Percentiles rank a stretch among this genome's conserved stretches.
phyloP scores from a whole-genome alignment of 2,113 vertebrate genomes.

The Bolborhynchus lineola region DNA sequence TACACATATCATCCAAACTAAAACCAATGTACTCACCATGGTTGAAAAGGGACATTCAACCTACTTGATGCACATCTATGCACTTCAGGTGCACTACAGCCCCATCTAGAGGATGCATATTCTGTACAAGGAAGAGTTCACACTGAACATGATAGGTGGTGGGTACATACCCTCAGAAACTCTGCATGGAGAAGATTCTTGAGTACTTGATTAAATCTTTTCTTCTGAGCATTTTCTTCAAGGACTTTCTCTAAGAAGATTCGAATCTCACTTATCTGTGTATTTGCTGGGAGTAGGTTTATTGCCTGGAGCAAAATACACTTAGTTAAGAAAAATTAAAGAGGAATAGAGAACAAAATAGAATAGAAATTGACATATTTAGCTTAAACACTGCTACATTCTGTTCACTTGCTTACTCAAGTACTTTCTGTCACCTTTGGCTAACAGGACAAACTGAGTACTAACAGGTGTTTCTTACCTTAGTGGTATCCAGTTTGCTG shows the following conservation, averaged over 20 bases:
- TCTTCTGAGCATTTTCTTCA: slow-evolving; percentile 94
- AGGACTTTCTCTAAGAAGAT: slow-evolving; percentile 97
- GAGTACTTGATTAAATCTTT: slow-evolving; percentile 92
- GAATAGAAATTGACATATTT: background rate
- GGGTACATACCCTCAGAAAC: slow-evolving; percentile 85
- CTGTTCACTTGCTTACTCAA: background rate
- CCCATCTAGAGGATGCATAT: background rate
- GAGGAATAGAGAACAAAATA: background rate
- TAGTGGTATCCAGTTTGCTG: slow-evolving; percentile 95
- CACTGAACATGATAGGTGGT: accelerated
- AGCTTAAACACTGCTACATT: background rate
- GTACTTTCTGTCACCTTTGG: background rate
- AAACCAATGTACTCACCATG: background rate
- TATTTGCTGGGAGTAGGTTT: slow-evolving; percentile 96
- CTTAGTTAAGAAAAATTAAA: background rate
- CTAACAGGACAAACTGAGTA: background rate
- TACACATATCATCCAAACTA: background rate
- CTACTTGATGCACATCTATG: background rate
- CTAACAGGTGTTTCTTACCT: slow-evolving; percentile 72
- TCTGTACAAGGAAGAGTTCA: background rate
- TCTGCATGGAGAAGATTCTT: slow-evolving; percentile 98
- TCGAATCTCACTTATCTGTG: slow-evolving; percentile 91
- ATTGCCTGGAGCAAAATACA: slow-evolving; percentile 80
- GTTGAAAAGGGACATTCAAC: background rate
- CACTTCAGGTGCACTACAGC: background rate